phyloP scores from a whole-genome alignment of 2,888 invertebrate species.

The Ophion ventricosus region DNA sequence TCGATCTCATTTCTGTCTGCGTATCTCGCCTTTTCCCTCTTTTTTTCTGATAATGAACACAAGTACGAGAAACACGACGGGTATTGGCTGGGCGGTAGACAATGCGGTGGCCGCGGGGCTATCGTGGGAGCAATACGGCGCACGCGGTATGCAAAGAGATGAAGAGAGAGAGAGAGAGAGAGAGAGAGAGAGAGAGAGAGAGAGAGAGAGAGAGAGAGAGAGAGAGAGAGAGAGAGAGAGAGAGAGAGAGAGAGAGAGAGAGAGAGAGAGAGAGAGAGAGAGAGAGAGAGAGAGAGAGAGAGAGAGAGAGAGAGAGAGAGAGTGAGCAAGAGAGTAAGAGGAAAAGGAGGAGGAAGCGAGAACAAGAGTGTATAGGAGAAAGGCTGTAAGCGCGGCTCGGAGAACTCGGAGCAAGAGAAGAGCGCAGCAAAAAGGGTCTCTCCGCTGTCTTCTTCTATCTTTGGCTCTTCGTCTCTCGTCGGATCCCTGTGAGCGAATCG shows the following conservation, averaged over 20 bases:
- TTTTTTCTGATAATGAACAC: slow-evolving; percentile 81
- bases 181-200: slow-evolving; percentile 36
- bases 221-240: too few species aligned
- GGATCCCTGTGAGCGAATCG: slow-evolving; percentile 68
- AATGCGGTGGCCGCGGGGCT: slow-evolving; percentile 83
- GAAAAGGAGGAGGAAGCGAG: slow-evolving; percentile 31
- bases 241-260: slow-evolving; percentile 27
- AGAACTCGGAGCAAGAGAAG: slow-evolving; percentile 62
- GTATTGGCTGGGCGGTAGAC: slow-evolving; percentile 82
- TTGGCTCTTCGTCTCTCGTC: slow-evolving; percentile 57
- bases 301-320: slow-evolving; percentile 36
- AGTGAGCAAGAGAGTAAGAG: slow-evolving; percentile 31
- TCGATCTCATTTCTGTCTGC: slow-evolving; percentile 64
- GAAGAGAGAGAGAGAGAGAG: slow-evolving; percentile 41
- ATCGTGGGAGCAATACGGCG: slow-evolving; percentile 77
- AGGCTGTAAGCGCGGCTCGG: slow-evolving; percentile 57
- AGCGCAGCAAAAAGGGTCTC: slow-evolving; percentile 72
- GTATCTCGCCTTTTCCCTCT: slow-evolving; percentile 61
- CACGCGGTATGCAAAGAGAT: slow-evolving; percentile 45
- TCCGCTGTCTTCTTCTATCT: slow-evolving; percentile 35
- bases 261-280: slow-evolving; percentile 32
- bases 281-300: slow-evolving; percentile 39
- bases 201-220: too few species aligned
- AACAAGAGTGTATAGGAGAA: slow-evolving; percentile 21
- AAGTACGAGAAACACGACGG: slow-evolving; percentile 80